Percentiles rank a stretch among this genome's conserved stretches.
These are phyloP conservation scores for Valencia hispanica DNA, from an alignment of 2,797 vertebrate genomes.

Conservation along the genomic window DNA sequence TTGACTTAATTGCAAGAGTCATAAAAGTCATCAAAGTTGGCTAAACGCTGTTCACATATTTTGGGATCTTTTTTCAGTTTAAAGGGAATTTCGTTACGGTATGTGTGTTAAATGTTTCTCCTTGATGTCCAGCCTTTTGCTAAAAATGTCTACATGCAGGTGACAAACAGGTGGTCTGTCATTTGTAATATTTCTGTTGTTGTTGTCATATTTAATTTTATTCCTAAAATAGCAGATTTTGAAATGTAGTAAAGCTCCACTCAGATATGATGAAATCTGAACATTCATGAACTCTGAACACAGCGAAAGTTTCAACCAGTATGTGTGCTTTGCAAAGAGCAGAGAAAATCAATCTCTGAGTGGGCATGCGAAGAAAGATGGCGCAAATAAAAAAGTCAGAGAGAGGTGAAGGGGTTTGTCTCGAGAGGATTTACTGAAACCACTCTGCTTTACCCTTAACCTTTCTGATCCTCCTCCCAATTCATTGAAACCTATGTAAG, in stretches of 20 bases:
- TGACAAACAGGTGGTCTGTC: neutral
- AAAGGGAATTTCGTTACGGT: neutral
- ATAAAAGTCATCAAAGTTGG: too few relatives aligned
- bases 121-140: neutral
- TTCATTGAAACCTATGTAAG: conserved; percentile 16
- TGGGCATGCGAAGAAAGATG: conserved; percentile 19
- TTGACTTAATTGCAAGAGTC: neutral
- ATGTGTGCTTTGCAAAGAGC: conserved; percentile 28
- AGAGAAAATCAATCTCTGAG: conserved; percentile 31
- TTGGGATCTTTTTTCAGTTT: neutral
- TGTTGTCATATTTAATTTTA: neutral
- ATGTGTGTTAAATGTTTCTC: neutral
- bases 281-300: conserved; percentile 23
- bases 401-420: conserved; percentile 42
- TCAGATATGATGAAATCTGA: neutral
- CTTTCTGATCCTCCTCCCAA: conserved; percentile 28
- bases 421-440: conserved; percentile 54
- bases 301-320: conserved; percentile 15
- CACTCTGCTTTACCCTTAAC: conserved; percentile 51
- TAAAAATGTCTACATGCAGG: neutral
- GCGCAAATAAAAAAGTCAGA: conserved; percentile 32
- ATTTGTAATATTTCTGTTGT: neutral
- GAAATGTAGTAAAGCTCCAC: neutral
- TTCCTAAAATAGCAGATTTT: neutral
- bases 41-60: too few relatives aligned